A percentile compares a stretch with the other conserved stretches of the same genome.
These are phyloP conservation scores for Thalassoma bifasciatum DNA, from an alignment of 2,113 vertebrate genomes.

Conservation along the genomic window DNA sequence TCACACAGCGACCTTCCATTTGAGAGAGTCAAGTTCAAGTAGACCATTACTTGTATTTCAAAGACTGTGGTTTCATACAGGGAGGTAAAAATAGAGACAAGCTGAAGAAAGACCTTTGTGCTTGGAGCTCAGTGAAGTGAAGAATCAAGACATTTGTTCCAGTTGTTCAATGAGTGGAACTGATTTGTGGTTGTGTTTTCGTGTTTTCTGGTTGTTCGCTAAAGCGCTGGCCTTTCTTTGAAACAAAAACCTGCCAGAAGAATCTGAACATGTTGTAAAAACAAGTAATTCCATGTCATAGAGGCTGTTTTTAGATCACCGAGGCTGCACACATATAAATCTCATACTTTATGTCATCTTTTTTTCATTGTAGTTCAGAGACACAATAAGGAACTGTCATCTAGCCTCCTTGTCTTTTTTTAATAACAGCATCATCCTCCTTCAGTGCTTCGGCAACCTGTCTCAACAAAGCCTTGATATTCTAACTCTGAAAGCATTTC, in stretches of 20 bases:
- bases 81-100: neutral
- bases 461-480: constrained; percentile 17
- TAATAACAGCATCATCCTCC: neutral
- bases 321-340: neutral
- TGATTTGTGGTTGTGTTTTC: constrained; percentile 1
- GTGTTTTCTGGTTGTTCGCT: neutral
- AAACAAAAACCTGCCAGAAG: neutral
- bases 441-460: constrained; percentile 17
- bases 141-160: neutral
- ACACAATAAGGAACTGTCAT: neutral
- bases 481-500: neutral
- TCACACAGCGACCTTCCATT: neutral
- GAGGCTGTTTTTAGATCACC: neutral
- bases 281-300: neutral
- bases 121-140: neutral
- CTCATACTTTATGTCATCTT: no score
- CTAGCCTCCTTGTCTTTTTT: constrained; percentile 3
- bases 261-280: neutral
- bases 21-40: no score
- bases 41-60: neutral
- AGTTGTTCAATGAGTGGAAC: neutral
- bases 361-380: neutral
- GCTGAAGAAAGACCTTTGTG: neutral
- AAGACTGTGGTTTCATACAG: neutral
- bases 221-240: neutral